A percentile compares a stretch with the other conserved stretches of the same genome.
These are phyloP conservation scores for Sebastes cheni DNA, from an alignment of 2,797 vertebrate genomes.

Conservation along the genomic window DNA sequence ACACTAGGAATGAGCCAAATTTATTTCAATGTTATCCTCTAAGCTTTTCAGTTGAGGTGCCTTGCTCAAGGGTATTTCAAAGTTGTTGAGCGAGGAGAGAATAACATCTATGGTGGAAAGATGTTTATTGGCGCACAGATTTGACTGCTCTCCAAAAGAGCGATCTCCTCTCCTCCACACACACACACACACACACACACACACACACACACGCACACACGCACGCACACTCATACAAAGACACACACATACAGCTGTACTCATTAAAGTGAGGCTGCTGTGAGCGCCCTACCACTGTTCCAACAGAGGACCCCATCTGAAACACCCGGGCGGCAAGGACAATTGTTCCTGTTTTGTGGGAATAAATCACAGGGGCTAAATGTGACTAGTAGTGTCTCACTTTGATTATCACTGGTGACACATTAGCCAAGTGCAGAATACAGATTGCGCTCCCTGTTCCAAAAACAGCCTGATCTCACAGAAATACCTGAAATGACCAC, in stretches of 20 bases:
- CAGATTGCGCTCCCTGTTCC: conserved; percentile 37
- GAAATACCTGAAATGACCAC: not conserved
- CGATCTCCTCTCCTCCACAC: not conserved
- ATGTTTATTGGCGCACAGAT: not conserved
- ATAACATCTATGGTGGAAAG: not conserved
- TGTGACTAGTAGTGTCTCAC: conserved; percentile 52
- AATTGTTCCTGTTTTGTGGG: conserved; percentile 64
- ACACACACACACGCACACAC: not conserved
- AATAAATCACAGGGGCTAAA: conserved; percentile 73
- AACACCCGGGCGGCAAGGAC: conserved; percentile 64
- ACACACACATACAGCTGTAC: conserved; percentile 15
- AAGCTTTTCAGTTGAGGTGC: not conserved
- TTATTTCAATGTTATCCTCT: not conserved
- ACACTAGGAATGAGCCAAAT: not conserved
- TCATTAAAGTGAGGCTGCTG: conserved; percentile 55
- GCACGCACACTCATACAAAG: not conserved
- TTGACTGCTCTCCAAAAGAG: conserved; percentile 39
- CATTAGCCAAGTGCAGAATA: conserved; percentile 58
- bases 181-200: not conserved
- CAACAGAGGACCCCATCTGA: conserved; percentile 53
- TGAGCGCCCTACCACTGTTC: conserved; percentile 36
- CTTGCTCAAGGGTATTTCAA: conserved; percentile 3
- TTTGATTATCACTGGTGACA: conserved; percentile 70
- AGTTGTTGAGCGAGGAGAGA: not conserved
- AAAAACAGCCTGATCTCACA: not conserved